Percentiles rank a stretch among this genome's conserved stretches.
Evolutionary conservation across 64 coral and sea anemone species (phyloP).

Genomic region (Catalaphyllia jardinei): DNA sequence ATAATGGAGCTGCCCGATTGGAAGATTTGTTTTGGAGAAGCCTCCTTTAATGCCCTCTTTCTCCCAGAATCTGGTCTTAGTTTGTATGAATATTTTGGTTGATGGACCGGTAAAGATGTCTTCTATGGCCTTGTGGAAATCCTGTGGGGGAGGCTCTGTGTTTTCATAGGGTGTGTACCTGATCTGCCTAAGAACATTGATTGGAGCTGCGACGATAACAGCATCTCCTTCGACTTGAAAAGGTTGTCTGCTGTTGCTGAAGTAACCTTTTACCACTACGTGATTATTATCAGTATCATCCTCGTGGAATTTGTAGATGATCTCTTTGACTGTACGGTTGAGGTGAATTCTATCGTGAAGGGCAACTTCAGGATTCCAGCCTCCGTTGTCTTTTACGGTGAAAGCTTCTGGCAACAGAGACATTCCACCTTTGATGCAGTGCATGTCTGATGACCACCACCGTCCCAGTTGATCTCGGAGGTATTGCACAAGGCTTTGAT

Average conservation of each 20-base stretch:
- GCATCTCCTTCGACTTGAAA: constrained; percentile 25
- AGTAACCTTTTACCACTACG: constrained; percentile 10
- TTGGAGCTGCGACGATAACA: constrained; percentile 37
- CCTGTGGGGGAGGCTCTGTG: neutral
- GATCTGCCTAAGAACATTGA: constrained; percentile 47
- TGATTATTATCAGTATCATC: constrained; percentile 15
- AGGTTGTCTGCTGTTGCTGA: constrained; percentile 5
- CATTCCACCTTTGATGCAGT: constrained; percentile 37
- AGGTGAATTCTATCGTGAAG: neutral
- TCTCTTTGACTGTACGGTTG: constrained; percentile 32
- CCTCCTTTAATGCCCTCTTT: constrained; percentile 43
- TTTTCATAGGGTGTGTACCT: neutral
- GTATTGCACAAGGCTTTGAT: constrained; percentile 43
- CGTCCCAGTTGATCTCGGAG: constrained; percentile 40
- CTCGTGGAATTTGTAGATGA: constrained; percentile 9
- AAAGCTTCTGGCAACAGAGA: constrained; percentile 37
- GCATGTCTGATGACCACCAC: constrained; percentile 51
- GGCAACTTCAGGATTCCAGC: constrained; percentile 5
- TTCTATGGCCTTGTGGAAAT: constrained; percentile 34
- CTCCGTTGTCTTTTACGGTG: neutral
- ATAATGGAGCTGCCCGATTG: constrained; percentile 56
- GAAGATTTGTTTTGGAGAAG: constrained; percentile 66
- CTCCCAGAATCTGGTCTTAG: constrained; percentile 45
- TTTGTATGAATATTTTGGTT: constrained; percentile 48
- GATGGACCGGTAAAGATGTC: constrained; percentile 50